Evolutionary conservation across 2,113 vertebrate species (phyloP).

Genomic region (Aphelocoma coerulescens): DNA sequence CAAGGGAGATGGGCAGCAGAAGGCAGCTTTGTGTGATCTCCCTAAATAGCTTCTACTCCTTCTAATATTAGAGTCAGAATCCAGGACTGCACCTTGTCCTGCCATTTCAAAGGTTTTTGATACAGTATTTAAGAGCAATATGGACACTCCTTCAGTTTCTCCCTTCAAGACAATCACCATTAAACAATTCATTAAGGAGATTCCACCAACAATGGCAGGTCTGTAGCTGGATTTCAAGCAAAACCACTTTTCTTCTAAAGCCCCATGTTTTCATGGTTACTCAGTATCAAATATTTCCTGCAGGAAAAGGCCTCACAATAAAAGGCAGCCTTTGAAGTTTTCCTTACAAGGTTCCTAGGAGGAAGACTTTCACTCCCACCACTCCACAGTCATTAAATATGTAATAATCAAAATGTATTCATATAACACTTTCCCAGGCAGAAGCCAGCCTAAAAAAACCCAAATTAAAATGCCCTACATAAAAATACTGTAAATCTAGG

Average conservation of each 20-base stretch:
- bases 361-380: not conserved
- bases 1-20: not conserved
- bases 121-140: not conserved
- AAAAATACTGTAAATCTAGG: not conserved
- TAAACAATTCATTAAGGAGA: not conserved
- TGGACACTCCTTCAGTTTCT: not conserved
- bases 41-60: not conserved
- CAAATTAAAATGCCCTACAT: not conserved
- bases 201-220: not conserved
- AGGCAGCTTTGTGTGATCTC: not conserved
- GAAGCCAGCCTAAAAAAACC: not conserved
- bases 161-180: not conserved
- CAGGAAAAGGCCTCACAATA: not conserved
- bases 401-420: not conserved
- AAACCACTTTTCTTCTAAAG: not conserved
- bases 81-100: not conserved
- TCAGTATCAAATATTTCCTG: not conserved
- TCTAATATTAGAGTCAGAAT: not conserved
- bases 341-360: not conserved
- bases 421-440: not conserved
- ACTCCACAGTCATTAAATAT: not conserved
- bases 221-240: not conserved
- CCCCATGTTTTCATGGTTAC: not conserved
- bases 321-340: not conserved
- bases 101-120: not conserved